Evolutionary conservation across 2,797 vertebrate genomes (phyloP).

Genomic region (Danio jaintianensis): DNA sequence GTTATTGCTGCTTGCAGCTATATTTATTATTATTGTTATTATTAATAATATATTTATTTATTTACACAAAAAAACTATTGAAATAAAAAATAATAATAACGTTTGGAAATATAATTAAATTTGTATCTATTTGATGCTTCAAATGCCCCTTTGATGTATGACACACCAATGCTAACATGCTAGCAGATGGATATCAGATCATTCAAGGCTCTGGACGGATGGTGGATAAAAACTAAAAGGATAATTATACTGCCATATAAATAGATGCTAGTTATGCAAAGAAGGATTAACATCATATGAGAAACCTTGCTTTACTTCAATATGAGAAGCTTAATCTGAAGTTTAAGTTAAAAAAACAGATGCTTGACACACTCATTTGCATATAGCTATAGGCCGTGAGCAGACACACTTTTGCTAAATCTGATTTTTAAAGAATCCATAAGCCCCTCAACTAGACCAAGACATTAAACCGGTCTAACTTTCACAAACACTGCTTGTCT

Average conservation of each 20-base stretch:
- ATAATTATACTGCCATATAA: background rate
- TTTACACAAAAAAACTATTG: too few species aligned
- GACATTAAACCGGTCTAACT: background rate
- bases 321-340: background rate
- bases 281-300: background rate
- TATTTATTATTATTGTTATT: too few species aligned
- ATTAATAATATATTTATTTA: too few species aligned
- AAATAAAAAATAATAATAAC: too few species aligned
- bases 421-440: too few species aligned
- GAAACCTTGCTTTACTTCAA: background rate
- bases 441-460: background rate
- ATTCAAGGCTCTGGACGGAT: too few species aligned
- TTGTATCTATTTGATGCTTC: too few species aligned
- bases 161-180: background rate
- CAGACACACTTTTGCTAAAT: constrained; percentile 13
- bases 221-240: too few species aligned
- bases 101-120: too few species aligned
- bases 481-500: background rate
- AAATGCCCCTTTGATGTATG: too few species aligned
- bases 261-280: background rate
- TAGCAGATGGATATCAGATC: background rate
- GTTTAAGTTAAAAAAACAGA: background rate
- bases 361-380: background rate
- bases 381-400: background rate
- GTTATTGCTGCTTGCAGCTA: too few species aligned